These are phyloP conservation scores for Tinea semifulvella DNA, from an alignment of 2,888 invertebrate species.

Conservation along the genomic window DNA sequence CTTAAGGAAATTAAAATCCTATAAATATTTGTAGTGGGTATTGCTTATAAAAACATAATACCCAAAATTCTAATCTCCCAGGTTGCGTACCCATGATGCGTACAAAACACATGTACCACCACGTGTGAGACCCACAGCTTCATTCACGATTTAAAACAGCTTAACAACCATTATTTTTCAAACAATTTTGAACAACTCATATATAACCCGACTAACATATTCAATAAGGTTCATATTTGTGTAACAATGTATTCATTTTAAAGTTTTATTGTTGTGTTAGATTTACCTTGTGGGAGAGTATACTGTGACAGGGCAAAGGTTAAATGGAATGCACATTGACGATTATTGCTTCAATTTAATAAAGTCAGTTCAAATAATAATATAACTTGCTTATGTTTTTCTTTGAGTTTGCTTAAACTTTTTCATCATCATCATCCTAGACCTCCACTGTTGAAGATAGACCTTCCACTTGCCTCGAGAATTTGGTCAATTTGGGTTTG, in stretches of 20 bases:
- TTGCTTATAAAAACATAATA: neutral
- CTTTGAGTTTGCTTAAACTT: no score
- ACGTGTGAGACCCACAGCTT: constrained; percentile 44
- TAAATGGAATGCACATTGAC: constrained; percentile 54
- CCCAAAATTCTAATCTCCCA: constrained; percentile 48
- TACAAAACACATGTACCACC: constrained; percentile 51
- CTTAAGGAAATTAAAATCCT: no score
- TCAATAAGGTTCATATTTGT: neutral
- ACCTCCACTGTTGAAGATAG: no score
- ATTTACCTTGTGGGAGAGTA: constrained; percentile 59
- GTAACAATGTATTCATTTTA: neutral
- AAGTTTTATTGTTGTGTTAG: neutral
- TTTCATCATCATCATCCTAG: no score
- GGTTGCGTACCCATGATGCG: constrained; percentile 38
- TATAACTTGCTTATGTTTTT: no score
- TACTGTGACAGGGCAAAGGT: constrained; percentile 50
- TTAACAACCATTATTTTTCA: constrained; percentile 17
- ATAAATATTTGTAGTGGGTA: no score
- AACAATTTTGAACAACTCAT: neutral
- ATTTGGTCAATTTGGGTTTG: no score
- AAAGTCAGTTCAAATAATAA: no score
- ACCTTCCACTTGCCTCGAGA: no score
- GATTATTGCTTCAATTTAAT: no score
- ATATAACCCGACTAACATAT: neutral
- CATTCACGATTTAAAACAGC: constrained; percentile 21